These are phyloP conservation scores for Tenualosa thibaudeaui DNA, from an alignment of 2,797 vertebrate species.

Conservation along the genomic window DNA sequence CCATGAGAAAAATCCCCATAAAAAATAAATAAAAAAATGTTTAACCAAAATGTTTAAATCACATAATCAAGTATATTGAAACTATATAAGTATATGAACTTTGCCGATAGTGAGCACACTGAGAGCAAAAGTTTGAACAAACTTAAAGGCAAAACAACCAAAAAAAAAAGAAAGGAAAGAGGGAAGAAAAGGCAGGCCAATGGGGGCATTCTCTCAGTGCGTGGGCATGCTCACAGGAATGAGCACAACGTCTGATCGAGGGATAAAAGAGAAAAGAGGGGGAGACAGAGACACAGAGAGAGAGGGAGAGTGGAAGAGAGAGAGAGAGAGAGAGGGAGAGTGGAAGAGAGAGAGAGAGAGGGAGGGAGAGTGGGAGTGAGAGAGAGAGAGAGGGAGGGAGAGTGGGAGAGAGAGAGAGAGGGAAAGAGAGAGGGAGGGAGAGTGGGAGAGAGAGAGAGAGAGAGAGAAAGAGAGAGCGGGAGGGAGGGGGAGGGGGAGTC, in stretches of 20 bases:
- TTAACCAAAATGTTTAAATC: not conserved
- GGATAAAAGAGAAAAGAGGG: slow-evolving; percentile 27
- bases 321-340: slow-evolving; percentile 29
- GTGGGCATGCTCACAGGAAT: slow-evolving; percentile 26
- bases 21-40: not conserved
- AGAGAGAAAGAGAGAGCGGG: slow-evolving; percentile 28
- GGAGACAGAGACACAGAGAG: not conserved
- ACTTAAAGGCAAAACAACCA: slow-evolving; percentile 9
- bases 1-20: not conserved
- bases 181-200: slow-evolving; percentile 16
- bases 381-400: slow-evolving; percentile 14
- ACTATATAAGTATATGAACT: not conserved
- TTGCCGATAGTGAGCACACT: not conserved
- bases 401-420: slow-evolving; percentile 41
- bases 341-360: slow-evolving; percentile 34
- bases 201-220: slow-evolving; percentile 29
- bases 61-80: not conserved
- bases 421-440: slow-evolving; percentile 33
- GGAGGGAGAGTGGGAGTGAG: slow-evolving; percentile 36
- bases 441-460: slow-evolving; percentile 25
- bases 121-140: not conserved
- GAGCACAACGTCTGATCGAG: slow-evolving; percentile 16
- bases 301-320: slow-evolving; percentile 35
- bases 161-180: not conserved
- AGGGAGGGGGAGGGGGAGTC: slow-evolving; percentile 37